Evolutionary conservation across 2,797 vertebrate species (phyloP).

Genomic region (Falco cherrug): DNA sequence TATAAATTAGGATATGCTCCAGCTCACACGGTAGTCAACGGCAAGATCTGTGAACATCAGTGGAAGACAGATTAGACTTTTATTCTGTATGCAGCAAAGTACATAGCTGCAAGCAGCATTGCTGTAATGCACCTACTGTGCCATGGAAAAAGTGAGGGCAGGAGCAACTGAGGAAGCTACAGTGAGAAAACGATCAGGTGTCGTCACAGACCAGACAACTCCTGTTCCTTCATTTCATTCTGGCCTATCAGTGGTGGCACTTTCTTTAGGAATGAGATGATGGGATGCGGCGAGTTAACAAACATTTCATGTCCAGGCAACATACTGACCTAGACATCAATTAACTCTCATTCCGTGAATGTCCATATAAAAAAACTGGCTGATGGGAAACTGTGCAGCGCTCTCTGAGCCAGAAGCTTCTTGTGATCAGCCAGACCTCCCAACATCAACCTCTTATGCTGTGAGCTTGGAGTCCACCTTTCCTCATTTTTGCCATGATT

Average conservation of each 20-base stretch:
- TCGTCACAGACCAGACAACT: background rate
- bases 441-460: background rate
- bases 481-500: background rate
- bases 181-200: background rate
- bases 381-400: background rate
- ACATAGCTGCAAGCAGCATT: accelerated
- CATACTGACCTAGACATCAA: background rate
- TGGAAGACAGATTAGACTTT: background rate
- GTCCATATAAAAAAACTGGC: background rate
- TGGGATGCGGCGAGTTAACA: background rate
- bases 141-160: background rate
- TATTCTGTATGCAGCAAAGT: background rate
- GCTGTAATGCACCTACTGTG: background rate
- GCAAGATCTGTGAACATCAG: background rate
- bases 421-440: background rate
- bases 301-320: background rate
- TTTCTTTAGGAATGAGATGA: background rate
- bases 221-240: background rate
- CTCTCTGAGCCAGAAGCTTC: background rate
- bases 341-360: background rate
- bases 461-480: background rate
- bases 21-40: background rate
- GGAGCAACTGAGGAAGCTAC: background rate
- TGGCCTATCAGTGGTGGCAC: background rate
- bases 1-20: background rate